phyloP scores from a whole-genome alignment of 2,113 vertebrate genomes.

The Propithecus coquereli region DNA sequence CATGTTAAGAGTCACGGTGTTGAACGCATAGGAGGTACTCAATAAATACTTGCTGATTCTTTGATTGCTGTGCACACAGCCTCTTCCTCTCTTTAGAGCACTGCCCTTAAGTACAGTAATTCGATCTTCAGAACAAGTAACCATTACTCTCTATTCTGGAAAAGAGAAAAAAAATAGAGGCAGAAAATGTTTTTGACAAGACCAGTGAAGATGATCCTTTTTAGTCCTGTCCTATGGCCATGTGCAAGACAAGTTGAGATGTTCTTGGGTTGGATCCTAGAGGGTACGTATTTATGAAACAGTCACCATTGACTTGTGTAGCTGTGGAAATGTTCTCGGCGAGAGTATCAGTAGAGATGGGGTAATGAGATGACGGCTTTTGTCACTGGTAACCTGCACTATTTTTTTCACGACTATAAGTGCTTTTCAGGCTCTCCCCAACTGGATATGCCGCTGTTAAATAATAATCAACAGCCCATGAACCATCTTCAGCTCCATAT shows the following conservation, averaged over 20 bases:
- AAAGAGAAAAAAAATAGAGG: not conserved
- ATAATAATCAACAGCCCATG: not conserved
- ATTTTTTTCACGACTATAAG: rapidly evolving
- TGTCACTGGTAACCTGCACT: not conserved
- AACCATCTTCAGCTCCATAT: not conserved
- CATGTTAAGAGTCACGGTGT: not conserved
- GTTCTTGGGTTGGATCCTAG: not conserved
- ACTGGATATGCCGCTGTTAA: not conserved
- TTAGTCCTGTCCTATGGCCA: not conserved
- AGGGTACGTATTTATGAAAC: not conserved
- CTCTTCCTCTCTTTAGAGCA: not conserved
- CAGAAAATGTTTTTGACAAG: not conserved
- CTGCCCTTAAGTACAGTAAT: not conserved
- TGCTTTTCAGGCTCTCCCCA: not conserved
- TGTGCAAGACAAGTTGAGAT: not conserved
- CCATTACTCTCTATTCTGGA: not conserved
- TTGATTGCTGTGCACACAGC: not conserved
- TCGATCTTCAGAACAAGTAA: not conserved
- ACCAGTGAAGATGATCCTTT: not conserved
- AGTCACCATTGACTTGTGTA: not conserved
- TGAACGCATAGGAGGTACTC: not conserved
- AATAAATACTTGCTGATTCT: not conserved
- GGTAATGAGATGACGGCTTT: not conserved
- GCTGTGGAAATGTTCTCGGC: not conserved
- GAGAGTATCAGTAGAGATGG: not conserved